Base-by-base conservation (phyloP, 2,113 vertebrate genomes). In the Cynopterus brachyotis region DNA sequence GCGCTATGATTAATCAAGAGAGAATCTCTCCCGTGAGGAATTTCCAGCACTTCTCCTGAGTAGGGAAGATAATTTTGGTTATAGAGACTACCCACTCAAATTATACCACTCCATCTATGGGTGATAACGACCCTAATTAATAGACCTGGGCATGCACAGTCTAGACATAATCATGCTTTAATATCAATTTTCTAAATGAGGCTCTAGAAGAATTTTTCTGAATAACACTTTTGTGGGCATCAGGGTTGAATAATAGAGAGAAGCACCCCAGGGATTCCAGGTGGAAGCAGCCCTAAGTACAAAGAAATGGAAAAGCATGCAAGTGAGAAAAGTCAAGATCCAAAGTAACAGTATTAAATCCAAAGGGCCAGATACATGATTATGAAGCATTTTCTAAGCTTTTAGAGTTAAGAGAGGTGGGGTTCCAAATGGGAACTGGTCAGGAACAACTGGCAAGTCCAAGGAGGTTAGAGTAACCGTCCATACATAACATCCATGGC, bases 21-120 rank as follows among this genome's bases (percentile, higher is more conserved):
- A 89, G 95, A 96, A 79, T 50, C 73, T 89, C 30, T 86, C 86
- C n/a, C 53, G 45, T 96, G 92, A 94, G 81, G 60, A 55, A 72
- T 83, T 88, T 92, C 76, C 37, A 83, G 50, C 69, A 86, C 40
- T 89, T 89, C 40, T 59, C 32, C 69, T 87, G 45, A 96, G 15
- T 75, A 80, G 42, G 24, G 30, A 96, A 97, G 69, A 15, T 62
- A 57, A 30, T 55, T 96, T 95, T 89, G 47, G 95, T 95, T 87
- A 87, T 50, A 28, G 64, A 83, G 35, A 37, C 30, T 83, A 92
- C 8, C 55, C 45, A 76, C 67, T 96, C 40, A 91, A 81, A 92
- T 93, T 47, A 82, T 42, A 91, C 32, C 37, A 96, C 42, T 73
- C 55, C n/a, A 84, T 84, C 53, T 57, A 55, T 81, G 75, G 37